These are phyloP conservation scores for Encarsia formosa DNA, from an alignment of 2,888 invertebrate species.

Conservation along the genomic window DNA sequence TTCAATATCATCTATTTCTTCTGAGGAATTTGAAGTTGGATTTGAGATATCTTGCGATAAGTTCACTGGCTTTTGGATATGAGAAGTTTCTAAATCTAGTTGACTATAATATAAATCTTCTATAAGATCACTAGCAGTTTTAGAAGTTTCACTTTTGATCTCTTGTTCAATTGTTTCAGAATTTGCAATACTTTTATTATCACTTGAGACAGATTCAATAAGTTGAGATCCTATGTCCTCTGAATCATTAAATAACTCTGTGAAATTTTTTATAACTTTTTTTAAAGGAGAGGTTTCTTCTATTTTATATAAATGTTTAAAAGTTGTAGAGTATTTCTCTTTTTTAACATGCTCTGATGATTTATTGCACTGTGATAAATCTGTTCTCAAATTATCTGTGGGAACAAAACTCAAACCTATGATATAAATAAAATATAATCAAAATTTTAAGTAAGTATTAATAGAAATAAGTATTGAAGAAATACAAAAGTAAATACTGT, in stretches of 20 bases:
- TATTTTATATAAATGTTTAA: too few species aligned
- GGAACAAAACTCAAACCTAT: too few species aligned
- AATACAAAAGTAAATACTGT: too few species aligned
- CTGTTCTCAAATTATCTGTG: too few species aligned
- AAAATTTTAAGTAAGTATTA: too few species aligned
- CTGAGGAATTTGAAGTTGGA: constrained; percentile 9
- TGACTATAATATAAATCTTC: constrained; percentile 20
- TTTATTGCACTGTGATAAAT: too few species aligned
- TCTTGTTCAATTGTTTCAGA: constrained; percentile 12
- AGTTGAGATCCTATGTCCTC: constrained; percentile 8
- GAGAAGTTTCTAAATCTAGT: background rate
- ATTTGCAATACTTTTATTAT: constrained; percentile 1
- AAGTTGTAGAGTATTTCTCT: too few species aligned
- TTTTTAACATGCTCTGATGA: too few species aligned
- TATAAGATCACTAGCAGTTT: constrained; percentile 22
- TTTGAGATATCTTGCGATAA: constrained; percentile 17
- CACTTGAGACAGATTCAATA: constrained; percentile 18
- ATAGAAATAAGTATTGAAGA: too few species aligned
- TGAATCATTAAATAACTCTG: background rate
- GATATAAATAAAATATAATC: too few species aligned
- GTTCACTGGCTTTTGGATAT: background rate
- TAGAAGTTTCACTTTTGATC: constrained; percentile 14
- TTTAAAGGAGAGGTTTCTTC: too few species aligned
- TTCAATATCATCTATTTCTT: constrained; percentile 1
- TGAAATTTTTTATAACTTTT: background rate